Evolutionary conservation across 1,140 invertebrate genomes (phyloP).

Genomic region (Diploscapter pachys): DNA sequence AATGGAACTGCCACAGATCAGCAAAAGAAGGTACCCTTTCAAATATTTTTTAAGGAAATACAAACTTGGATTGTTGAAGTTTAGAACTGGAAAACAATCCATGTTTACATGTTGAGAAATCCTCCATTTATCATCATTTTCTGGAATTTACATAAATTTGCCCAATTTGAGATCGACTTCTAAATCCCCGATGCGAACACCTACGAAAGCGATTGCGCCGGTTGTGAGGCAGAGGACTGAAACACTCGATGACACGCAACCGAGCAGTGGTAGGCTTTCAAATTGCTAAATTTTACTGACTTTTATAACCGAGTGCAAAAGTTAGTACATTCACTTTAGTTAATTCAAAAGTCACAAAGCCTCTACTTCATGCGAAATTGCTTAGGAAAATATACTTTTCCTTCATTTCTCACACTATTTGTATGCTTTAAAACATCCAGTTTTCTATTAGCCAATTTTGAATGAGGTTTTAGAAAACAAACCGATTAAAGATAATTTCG

Average conservation of each 20-base stretch:
- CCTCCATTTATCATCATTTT: not conserved
- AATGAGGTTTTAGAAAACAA: constrained; percentile 21
- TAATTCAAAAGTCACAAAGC: not conserved
- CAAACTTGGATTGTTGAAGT: not conserved
- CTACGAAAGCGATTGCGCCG: too few relatives aligned
- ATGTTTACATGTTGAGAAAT: not conserved
- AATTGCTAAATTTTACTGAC: too few relatives aligned
- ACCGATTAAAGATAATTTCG: constrained; percentile 15
- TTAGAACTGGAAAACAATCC: not conserved
- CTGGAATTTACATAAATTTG: not conserved
- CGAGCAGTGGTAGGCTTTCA: too few relatives aligned
- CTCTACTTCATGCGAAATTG: not conserved
- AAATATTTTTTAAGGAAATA: not conserved
- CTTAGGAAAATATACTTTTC: not conserved
- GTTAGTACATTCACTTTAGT: not conserved
- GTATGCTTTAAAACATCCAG: not conserved
- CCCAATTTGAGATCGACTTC: not conserved
- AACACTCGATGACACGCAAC: too few relatives aligned
- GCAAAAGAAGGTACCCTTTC: too few relatives aligned
- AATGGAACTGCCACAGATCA: constrained; percentile 35
- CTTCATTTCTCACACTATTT: not conserved
- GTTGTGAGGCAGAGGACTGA: too few relatives aligned
- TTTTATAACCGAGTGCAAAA: too few relatives aligned
- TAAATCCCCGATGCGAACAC: not conserved
- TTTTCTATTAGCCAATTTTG: not conserved